Percentiles rank a stretch among this genome's conserved stretches.
These are phyloP conservation scores for Morpho deidamia DNA, from an alignment of 2,888 invertebrate species.

Conservation along the genomic window DNA sequence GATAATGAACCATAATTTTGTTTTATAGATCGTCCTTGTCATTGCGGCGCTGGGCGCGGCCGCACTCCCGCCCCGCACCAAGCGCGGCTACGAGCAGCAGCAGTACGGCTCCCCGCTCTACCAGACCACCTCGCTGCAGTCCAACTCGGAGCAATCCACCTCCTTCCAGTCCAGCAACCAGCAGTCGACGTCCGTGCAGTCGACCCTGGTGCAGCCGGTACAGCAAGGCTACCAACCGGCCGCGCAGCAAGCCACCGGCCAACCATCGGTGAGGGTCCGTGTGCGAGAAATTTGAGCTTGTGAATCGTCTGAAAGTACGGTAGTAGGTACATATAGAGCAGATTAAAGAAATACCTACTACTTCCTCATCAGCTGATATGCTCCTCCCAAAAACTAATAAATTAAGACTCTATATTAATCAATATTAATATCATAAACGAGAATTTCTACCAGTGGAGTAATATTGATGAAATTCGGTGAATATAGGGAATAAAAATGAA, in stretches of 20 bases:
- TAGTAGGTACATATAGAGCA: no score
- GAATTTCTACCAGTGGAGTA: no score
- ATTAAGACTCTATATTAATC: no score
- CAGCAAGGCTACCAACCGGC: slow-evolving; percentile 12
- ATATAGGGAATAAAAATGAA: no score
- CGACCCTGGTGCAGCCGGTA: slow-evolving; percentile 5
- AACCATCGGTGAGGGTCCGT: slow-evolving; percentile 6
- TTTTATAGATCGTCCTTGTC: slow-evolving; percentile 24
- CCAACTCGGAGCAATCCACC: slow-evolving; percentile 22
- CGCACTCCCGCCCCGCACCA: slow-evolving; percentile 21
- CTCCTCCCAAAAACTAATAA: no score
- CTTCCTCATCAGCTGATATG: no score
- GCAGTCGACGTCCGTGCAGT: slow-evolving; percentile 19
- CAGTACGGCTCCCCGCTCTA: slow-evolving; percentile 9
- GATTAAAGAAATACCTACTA: no score
- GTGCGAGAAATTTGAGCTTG: no score
- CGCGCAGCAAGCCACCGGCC: slow-evolving; percentile 1
- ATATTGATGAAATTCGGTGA: no score
- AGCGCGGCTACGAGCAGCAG: slow-evolving; percentile 27
- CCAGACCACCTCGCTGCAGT: slow-evolving; percentile 20
- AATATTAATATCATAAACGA: no score
- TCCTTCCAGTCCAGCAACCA: slow-evolving; percentile 21
- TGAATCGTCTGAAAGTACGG: no score
- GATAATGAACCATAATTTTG: no score
- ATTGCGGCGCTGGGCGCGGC: slow-evolving; percentile 21